Base-by-base conservation (phyloP, 2,888 invertebrate species). In the Pristionchus arcanus region DNA sequence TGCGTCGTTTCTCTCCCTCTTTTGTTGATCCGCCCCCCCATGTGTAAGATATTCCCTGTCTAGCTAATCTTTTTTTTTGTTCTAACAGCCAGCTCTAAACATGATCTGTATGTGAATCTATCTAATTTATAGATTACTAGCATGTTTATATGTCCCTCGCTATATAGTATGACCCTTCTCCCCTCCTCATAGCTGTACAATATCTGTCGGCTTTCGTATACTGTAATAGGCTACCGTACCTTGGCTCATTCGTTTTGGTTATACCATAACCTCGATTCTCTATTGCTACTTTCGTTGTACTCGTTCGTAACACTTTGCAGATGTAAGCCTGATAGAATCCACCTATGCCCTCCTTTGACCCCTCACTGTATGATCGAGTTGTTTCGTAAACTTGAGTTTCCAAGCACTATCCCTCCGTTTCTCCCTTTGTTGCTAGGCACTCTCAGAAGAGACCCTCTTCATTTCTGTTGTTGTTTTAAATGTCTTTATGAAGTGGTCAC, bases 41-140 rank as follows among this genome's bases (percentile, higher is more conserved):
- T 77, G 77, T 68, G 31, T 31, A 68, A 68, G 68, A 28, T 68
- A 31, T 31, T 28, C 28, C 68, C 31, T 28, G 28, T 28, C 5
- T 68, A 28, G 68, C 68, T 68, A 68, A 68, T 68, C 7, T 68
- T n/a, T 68, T 68, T 21, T 28, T 68, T 31, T 31, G 68, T 68
- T 37, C 77, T 77, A 77, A 77, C 77, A 77, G 77, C 77, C n/a
- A 77, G 42, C n/a, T 21, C 68, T 68, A 68, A 68, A 68, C 68
- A 28, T 68, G 68, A 28, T 25, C 31, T 68, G 21, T 77, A 77
- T 42, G 77, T 74, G 74, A 37, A 77, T 77, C 77, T 77, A 77
- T 77, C 77, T 77, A 74, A 74, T 74, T 74, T 77, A 77, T 49
- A 42, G 77, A 77, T 37, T 77, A 77, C 77, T 77, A 77, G 77